phyloP scores from a whole-genome alignment of 2,113 vertebrate species.

The Electrona antarctica region DNA sequence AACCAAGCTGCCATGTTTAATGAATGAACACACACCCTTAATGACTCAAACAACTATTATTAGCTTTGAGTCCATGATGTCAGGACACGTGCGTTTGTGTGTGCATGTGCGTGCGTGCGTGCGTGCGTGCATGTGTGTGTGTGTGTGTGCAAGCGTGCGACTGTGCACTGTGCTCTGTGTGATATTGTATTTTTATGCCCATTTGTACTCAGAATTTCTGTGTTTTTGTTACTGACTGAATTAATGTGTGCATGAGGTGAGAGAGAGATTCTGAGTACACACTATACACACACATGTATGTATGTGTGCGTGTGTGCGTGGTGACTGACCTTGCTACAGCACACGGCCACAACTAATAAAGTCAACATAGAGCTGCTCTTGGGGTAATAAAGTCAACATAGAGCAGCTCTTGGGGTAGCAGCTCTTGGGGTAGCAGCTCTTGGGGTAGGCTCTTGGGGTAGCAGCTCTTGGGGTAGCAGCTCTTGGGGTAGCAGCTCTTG shows the following conservation, averaged over 20 bases:
- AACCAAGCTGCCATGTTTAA: constrained; percentile 36
- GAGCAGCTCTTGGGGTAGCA: too few species aligned
- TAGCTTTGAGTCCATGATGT: constrained; percentile 19
- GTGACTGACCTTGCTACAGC: constrained; percentile 26
- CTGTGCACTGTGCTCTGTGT: not conserved
- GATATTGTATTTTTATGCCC: not conserved
- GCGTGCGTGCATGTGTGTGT: not conserved
- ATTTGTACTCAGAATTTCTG: not conserved
- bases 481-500: not conserved
- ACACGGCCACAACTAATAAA: constrained; percentile 23
- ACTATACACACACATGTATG: too few species aligned
- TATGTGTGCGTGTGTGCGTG: not conserved
- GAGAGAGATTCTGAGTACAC: too few species aligned
- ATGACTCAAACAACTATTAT: constrained; percentile 53
- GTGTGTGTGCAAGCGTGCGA: not conserved
- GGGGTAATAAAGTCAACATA: too few species aligned
- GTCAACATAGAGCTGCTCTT: constrained; percentile 20
- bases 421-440: constrained; percentile 1
- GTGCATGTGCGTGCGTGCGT: not conserved
- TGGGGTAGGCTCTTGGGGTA: not conserved
- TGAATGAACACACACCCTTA: constrained; percentile 33
- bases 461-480: too few species aligned
- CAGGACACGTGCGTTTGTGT: not conserved
- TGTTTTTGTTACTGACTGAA: too few species aligned
- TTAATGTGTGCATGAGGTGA: too few species aligned